Evolutionary conservation across 2,113 vertebrate genomes (phyloP).

Genomic region (Nestor notabilis): DNA sequence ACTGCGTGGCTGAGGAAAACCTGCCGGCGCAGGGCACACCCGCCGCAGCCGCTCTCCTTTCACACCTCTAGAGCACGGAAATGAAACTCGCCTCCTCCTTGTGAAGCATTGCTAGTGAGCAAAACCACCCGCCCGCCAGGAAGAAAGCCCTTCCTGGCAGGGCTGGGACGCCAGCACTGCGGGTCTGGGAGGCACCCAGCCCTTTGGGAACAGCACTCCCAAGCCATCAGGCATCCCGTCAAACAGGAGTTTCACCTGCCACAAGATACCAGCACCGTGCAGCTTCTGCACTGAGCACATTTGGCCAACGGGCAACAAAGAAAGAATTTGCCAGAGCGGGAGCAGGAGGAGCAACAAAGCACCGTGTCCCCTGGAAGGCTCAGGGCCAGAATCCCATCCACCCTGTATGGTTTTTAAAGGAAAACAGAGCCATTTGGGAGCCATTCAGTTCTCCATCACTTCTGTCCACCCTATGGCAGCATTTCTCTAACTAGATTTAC

Average conservation of each 20-base stretch:
- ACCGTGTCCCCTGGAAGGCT: rapidly evolving
- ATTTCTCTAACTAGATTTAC: not conserved
- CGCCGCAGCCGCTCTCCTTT: not conserved
- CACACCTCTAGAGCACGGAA: not conserved
- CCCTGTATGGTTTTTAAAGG: not conserved
- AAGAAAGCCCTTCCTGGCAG: not conserved
- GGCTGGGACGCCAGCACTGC: not conserved
- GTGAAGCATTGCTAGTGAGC: not conserved
- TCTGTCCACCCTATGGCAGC: not conserved
- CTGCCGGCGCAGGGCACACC: not conserved
- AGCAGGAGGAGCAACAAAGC: not conserved
- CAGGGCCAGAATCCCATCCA: rapidly evolving
- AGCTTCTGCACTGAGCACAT: not conserved
- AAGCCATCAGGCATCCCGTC: not conserved
- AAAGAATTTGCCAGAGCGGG: not conserved
- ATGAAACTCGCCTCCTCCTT: not conserved
- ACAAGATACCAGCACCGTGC: not conserved
- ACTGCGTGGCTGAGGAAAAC: rapidly evolving
- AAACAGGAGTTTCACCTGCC: not conserved
- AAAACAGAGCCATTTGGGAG: not conserved
- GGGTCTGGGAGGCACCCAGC: not conserved
- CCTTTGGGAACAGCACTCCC: constrained; percentile 15
- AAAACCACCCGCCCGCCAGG: not conserved
- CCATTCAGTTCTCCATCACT: not conserved
- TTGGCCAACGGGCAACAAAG: not conserved